Evolutionary conservation across 2,113 vertebrate genomes (phyloP).

Genomic region (Mormoops blainvillei): DNA sequence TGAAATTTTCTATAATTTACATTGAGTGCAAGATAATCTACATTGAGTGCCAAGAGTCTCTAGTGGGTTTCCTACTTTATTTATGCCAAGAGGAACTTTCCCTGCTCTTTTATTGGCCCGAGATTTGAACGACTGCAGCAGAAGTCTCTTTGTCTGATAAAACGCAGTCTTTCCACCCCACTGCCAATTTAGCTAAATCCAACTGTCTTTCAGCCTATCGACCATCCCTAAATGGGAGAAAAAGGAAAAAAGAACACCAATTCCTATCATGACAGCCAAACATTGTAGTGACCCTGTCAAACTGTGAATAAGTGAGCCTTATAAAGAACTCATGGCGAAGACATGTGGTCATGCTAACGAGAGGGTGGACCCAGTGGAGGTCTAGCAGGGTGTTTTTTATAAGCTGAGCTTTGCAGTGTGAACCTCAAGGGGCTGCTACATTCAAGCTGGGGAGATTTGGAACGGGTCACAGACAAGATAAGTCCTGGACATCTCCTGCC

Average conservation of each 20-base stretch:
- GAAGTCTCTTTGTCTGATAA: background rate
- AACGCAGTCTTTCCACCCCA: background rate
- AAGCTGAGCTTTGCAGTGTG: background rate
- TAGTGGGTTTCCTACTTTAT: background rate
- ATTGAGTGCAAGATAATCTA: background rate
- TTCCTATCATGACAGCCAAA: background rate
- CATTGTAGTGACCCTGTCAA: background rate
- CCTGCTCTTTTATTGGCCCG: background rate
- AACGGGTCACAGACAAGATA: no score
- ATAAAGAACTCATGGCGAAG: background rate
- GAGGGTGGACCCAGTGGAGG: background rate
- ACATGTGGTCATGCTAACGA: background rate
- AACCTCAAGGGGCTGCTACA: background rate
- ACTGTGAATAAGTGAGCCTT: background rate
- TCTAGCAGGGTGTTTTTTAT: background rate
- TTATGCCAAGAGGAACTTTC: background rate
- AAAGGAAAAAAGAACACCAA: background rate
- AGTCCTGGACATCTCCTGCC: background rate
- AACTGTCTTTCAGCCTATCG: background rate
- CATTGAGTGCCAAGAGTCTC: background rate
- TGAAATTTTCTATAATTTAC: background rate
- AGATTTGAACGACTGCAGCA: background rate
- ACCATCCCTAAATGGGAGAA: background rate
- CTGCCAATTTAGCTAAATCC: background rate
- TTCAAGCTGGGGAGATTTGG: background rate